A percentile compares a stretch with the other conserved stretches of the same genome.
phyloP scores from a whole-genome alignment of 2,888 invertebrate genomes.

The Lycocerus yunnanus region DNA sequence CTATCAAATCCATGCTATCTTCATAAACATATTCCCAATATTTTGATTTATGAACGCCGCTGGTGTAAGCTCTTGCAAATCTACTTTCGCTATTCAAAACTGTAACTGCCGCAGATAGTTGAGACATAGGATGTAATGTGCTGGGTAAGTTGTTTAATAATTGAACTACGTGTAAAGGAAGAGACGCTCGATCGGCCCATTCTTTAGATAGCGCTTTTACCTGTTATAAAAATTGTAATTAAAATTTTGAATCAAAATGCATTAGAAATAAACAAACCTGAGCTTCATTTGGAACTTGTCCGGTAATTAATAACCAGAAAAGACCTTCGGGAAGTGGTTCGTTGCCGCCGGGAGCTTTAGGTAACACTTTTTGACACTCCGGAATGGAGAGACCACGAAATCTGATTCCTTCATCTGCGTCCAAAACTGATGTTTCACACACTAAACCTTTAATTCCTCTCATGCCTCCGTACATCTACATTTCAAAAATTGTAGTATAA shows the following conservation, averaged over 20 bases:
- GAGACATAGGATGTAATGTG: constrained; percentile 92
- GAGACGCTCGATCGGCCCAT: constrained; percentile 86
- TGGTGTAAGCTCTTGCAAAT: constrained; percentile 87
- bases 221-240: constrained; percentile 48
- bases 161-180: constrained; percentile 91
- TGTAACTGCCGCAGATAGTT: constrained; percentile 89
- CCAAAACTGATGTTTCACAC: constrained; percentile 93
- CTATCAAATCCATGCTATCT: constrained; percentile 93
- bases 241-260: background rate
- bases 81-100: constrained; percentile 90
- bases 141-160: constrained; percentile 91
- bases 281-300: constrained; percentile 80
- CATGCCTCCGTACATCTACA: constrained; percentile 92
- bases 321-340: constrained; percentile 92
- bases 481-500: background rate
- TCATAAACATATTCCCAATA: constrained; percentile 94
- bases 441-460: constrained; percentile 93
- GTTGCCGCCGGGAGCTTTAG: constrained; percentile 77
- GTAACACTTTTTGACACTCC: constrained; percentile 86
- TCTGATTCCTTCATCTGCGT: constrained; percentile 93
- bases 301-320: constrained; percentile 92
- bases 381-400: constrained; percentile 94
- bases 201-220: constrained; percentile 75
- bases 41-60: constrained; percentile 84
- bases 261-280: constrained; percentile 61